phyloP scores from a whole-genome alignment of 2,113 vertebrate species.

The Propithecus coquereli region DNA sequence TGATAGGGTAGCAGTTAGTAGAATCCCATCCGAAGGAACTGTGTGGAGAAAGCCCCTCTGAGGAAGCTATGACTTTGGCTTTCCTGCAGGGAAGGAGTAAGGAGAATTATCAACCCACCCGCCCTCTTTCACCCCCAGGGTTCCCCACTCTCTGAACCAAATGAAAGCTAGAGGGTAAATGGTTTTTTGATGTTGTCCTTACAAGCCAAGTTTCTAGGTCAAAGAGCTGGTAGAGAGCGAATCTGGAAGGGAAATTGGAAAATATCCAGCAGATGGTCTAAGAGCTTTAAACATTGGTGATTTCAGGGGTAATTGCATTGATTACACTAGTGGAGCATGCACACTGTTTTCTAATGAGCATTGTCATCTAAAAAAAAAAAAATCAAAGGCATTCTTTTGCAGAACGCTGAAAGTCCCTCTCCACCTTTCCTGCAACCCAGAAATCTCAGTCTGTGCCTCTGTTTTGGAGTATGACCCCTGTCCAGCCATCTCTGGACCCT shows the following conservation, averaged over 20 bases:
- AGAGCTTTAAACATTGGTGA: background rate
- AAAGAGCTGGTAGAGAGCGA: background rate
- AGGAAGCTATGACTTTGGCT: background rate
- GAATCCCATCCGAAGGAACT: background rate
- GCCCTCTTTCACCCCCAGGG: background rate
- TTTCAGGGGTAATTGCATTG: background rate
- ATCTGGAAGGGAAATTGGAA: background rate
- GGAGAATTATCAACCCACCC: background rate
- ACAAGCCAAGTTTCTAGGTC: background rate
- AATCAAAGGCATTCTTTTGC: background rate
- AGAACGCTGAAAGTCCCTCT: background rate
- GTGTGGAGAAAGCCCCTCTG: background rate
- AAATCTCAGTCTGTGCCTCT: accelerated
- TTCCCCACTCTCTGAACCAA: too few species aligned
- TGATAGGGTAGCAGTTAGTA: too few species aligned
- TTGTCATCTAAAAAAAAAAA: background rate
- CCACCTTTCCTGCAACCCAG: accelerated
- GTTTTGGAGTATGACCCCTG: background rate
- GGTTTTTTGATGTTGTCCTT: background rate
- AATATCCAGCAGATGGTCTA: background rate
- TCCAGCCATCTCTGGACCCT: accelerated
- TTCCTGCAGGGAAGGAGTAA: background rate
- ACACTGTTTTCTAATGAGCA: background rate
- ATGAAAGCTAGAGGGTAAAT: background rate
- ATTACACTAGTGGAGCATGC: background rate